Evolutionary conservation across 1,140 invertebrate genomes (phyloP), one percentile per base, ranked within the genome.

Genomic region (Heliothis subflexa): DNA sequence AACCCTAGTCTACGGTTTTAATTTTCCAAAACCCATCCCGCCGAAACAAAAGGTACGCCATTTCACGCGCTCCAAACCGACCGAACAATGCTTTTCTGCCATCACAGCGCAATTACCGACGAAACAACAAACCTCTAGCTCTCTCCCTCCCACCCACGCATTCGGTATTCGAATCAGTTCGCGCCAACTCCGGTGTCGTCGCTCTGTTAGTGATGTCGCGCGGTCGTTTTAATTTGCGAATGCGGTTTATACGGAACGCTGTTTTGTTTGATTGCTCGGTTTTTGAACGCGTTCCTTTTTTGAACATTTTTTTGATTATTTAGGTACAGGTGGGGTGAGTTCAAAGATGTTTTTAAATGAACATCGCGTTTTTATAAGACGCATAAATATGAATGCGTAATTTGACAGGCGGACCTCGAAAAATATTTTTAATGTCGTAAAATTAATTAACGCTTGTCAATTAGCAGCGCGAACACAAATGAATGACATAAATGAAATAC

Each of bases 1-100:
- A 47, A 50, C 79, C 74, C 66, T 50, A 61, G 62, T 55, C 88
- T 87, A 89, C 90, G 87, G 86, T 89, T 93, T 93, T 94, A 94
- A 94, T 94, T 92, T 91, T 87, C 91, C 87, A 91, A 93, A 94
- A 91, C 90, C 91, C 92, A 89, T 91, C 90, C 88, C 87, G 84
- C 54, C 84, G 85, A 93, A 88, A 94, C 92, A 94, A 94, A 91
- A 86, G 85, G 82, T 80, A 81, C 86, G 86, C 90, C 91, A 90
- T 93, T 94, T 94, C 92, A 93, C 92, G 91, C 92, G 91, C 87
- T 85, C 90, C 85, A 90, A 92, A 93, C 92, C 92, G 88, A 94
- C 83, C 88, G 89, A 91, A 94, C 92, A 94, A 94, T 94, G 86
- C 89, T 86, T 90, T 90, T 88, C 91, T 88, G 79, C 89, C 86